A percentile compares a stretch with the other conserved stretches of the same genome.
phyloP scores from a whole-genome alignment of 2,888 invertebrate species.

The Torymus tubicola region DNA sequence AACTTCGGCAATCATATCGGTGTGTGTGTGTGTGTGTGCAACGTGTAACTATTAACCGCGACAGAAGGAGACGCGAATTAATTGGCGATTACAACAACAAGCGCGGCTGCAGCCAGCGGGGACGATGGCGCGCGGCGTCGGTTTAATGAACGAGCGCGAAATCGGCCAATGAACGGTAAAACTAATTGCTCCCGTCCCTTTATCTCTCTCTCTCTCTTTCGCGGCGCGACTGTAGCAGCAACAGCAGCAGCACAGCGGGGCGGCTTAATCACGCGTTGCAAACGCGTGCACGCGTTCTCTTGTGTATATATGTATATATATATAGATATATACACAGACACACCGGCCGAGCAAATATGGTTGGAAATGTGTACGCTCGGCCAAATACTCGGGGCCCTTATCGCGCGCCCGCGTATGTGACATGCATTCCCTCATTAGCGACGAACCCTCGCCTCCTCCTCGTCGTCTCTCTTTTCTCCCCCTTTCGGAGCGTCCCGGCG shows the following conservation, averaged over 20 bases:
- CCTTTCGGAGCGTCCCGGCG: not conserved
- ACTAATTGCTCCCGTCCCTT: constrained; percentile 49
- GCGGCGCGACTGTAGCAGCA: not conserved
- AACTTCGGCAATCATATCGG: too few relatives aligned
- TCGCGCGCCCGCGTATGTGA: constrained; percentile 60
- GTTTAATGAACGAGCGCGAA: constrained; percentile 45
- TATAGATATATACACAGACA: too few relatives aligned
- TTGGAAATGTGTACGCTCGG: constrained; percentile 50
- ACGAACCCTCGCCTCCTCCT: not conserved
- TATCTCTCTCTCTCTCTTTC: constrained; percentile 25
- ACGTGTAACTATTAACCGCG: too few relatives aligned
- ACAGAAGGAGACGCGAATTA: constrained; percentile 19
- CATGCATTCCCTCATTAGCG: constrained; percentile 68
- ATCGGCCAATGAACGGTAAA: constrained; percentile 48
- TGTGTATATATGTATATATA: too few relatives aligned
- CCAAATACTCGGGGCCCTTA: constrained; percentile 63
- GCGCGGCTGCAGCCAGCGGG: not conserved
- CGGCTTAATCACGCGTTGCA: constrained; percentile 53
- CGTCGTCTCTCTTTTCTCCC: not conserved
- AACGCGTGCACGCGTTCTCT: not conserved
- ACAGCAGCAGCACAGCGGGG: not conserved
- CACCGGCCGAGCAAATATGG: constrained; percentile 37
- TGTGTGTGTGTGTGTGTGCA: too few relatives aligned
- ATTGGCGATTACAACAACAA: constrained; percentile 28
- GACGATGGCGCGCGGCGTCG: too few relatives aligned